Base-by-base conservation (phyloP, 2,888 invertebrate genomes). In the Rhagophthalmus giganteus region DNA sequence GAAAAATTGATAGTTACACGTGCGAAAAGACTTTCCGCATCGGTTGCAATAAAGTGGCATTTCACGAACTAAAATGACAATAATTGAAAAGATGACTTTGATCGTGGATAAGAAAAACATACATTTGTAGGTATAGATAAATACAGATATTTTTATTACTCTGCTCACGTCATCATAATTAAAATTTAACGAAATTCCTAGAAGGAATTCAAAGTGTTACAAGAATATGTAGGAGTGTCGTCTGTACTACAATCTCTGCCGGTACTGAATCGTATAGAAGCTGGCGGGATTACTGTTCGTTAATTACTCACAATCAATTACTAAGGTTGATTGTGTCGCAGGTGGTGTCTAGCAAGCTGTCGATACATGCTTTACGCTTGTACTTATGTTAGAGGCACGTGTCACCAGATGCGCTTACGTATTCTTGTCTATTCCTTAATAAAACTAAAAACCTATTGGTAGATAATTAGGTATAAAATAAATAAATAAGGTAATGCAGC, bases 221-320 rank as follows among this genome's bases (percentile, higher is more conserved):
- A 20, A 7, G 20, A 20, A 20, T 5, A 5, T 20, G 20, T 20
- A n/a, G n/a, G n/a, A n/a, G n/a, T n/a, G n/a, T n/a, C 25, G 10
- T 66, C 68, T 65, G 67, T 64, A 62, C 64, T 60, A 60, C 45
- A 68, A 67, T 67, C 67, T 61, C 54, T 51, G 54, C 48, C 55
- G 56, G 58, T 63, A 65, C 63, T 59, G 61, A 61, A 50, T 41
- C n/a, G 20, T 20, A 20, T 20, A 20, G 20, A 20, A 20, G 49
- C 62, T 60, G 64, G 64, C 62, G 67, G 63, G 61, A 65, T 67
- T 66, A 61, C 59, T 60, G 54, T 52, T 57, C 55, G 60, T 62
- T 65, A 65, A 68, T 69, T 68, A 64, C 60, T 54, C 51, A 47
- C 57, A 63, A 66, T 66, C 63, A 63, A 67, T 65, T 64, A 62